Conservation (phyloP, 2,888 invertebrate species). For the Thera obeliscata region DNA sequence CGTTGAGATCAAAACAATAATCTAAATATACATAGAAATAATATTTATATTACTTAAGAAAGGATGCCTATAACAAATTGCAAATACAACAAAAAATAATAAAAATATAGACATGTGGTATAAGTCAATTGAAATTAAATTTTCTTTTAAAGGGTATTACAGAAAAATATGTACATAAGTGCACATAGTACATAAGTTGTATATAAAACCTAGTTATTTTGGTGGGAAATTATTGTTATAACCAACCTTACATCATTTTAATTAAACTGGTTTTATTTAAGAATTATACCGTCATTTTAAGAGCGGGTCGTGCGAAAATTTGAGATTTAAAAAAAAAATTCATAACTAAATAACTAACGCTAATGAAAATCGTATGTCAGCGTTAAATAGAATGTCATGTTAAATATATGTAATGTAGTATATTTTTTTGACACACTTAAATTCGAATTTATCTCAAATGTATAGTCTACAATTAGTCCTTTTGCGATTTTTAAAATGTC, state of each 20-base stretch:
- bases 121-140: neutral
- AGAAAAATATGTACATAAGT: neutral
- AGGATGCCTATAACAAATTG: neutral
- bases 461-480: too few relatives aligned
- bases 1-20: conserved; percentile 26
- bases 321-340: too few relatives aligned
- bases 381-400: too few relatives aligned
- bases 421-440: too few relatives aligned
- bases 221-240: conserved; percentile 4
- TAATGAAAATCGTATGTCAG: too few relatives aligned
- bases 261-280: too few relatives aligned
- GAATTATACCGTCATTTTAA: too few relatives aligned
- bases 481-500: too few relatives aligned
- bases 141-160: neutral
- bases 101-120: neutral
- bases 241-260: neutral
- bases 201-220: conserved; percentile 5
- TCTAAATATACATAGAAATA: neutral
- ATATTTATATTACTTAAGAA: neutral
- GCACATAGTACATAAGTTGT: conserved; percentile 13
- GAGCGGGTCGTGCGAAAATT: too few relatives aligned
- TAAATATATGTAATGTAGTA: too few relatives aligned
- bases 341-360: too few relatives aligned
- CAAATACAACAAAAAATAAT: neutral
- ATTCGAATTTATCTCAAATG: too few relatives aligned